Evolutionary conservation across 2,113 vertebrate genomes (phyloP), one percentile per base, ranked within the genome.

Genomic region (Chlamydotis undulata): DNA sequence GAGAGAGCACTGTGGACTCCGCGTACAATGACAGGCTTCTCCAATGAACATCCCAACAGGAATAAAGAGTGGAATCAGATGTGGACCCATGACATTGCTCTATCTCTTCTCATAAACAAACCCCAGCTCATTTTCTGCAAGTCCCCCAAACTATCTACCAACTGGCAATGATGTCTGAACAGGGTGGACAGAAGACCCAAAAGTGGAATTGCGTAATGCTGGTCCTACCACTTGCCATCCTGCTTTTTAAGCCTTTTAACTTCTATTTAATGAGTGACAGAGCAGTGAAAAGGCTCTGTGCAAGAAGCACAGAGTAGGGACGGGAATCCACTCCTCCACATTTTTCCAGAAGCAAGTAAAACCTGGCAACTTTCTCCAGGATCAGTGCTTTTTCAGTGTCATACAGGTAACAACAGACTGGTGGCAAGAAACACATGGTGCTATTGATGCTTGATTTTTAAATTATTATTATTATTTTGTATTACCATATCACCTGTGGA

Each of bases 11-110:
- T 1, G 3, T 10, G 23, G 31, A 10, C 61, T 39, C 57, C 35
- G 6, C 0, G 1, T 4, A 39, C 11, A 39, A 8, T 1, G 21
- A 2, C 21, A 55, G 25, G 5, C 23, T 63, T 53, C 71, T 73
- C 65, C 89, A 77, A 5, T 24, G 19, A 81, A 7, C 35, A 12
- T 1, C 17, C 12, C 43, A 50, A 39, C 21, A 43, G 33, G 73
- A 52, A 52, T 3, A 24, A 29, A 14, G 25, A 45, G 5, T 47
- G 29, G 37, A 64, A 45, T 43, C 0, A 0, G 18, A 6, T 33
- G 23, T 8, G 6, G 47, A 47, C 25, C 39, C 14, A 3, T 19
- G 52, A 19, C 3, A 17, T 10, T 37, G 8, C 39, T 57, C 26
- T 19, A 6, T 18, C 8, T 56, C 14, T 37, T 79, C 52, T 74